A percentile compares a stretch with the other conserved stretches of the same genome.
phyloP scores from a whole-genome alignment of 1,140 invertebrate species.

The Augochlora pura region DNA sequence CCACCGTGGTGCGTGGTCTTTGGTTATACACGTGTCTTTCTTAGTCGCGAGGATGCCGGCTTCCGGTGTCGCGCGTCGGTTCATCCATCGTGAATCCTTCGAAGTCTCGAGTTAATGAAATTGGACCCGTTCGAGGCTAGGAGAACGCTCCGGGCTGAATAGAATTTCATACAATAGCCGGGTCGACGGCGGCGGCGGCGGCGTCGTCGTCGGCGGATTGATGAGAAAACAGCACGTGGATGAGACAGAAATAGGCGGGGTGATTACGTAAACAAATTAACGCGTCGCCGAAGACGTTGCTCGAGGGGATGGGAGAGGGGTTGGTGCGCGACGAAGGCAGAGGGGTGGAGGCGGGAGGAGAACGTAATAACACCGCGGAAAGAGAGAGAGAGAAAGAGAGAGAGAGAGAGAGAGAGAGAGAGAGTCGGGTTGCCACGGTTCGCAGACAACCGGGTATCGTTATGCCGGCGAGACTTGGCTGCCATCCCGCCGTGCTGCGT shows the following conservation, averaged over 20 bases:
- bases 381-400: too few species aligned
- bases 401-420: too few species aligned
- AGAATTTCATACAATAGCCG: conserved; percentile 25
- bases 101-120: conserved; percentile 58
- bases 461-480: background rate
- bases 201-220: too few species aligned
- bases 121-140: conserved; percentile 27
- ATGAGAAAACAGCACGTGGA: conserved; percentile 14
- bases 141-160: conserved; percentile 3
- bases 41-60: background rate
- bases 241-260: conserved; percentile 32
- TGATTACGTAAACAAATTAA: conserved; percentile 67
- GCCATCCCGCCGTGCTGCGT: too few species aligned
- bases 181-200: background rate
- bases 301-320: conserved; percentile 20
- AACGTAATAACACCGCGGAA: background rate
- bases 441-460: background rate
- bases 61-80: background rate
- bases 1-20: too few species aligned
- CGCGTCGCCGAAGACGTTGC: conserved; percentile 27
- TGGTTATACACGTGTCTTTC: too few species aligned
- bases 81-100: conserved; percentile 3
- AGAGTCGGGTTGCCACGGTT: conserved; percentile 24
- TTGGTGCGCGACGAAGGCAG: too few species aligned
- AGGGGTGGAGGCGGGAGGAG: background rate